phyloP scores from a whole-genome alignment of 2,113 vertebrate species.

The Globicephala melas region DNA sequence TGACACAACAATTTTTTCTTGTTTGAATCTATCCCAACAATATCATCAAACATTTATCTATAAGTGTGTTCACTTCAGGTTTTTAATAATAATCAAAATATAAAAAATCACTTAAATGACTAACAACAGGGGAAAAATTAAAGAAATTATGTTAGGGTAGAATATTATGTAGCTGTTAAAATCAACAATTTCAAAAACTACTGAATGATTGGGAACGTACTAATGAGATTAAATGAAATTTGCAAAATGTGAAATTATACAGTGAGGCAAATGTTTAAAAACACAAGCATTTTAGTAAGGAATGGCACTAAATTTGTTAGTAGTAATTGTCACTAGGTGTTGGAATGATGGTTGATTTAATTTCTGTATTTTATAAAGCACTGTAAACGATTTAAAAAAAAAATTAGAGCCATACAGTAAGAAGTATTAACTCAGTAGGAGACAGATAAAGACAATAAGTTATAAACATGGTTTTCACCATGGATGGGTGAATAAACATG shows the following conservation, averaged over 20 bases:
- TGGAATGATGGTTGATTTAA: neutral
- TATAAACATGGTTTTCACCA: neutral
- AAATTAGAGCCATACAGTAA: neutral
- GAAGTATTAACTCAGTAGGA: neutral
- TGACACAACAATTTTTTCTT: neutral
- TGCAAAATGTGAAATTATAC: neutral
- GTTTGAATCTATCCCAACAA: neutral
- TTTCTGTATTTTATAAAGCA: neutral
- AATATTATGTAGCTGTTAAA: neutral
- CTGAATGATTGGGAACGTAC: neutral
- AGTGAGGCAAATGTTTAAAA: neutral
- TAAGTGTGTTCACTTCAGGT: neutral
- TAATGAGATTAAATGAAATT: neutral
- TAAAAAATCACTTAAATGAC: neutral
- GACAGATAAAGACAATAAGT: neutral
- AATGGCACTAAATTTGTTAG: neutral
- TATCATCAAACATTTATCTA: neutral
- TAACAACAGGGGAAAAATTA: neutral
- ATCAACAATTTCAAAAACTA: neutral
- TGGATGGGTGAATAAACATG: neutral
- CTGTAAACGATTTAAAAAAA: neutral
- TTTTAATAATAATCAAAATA: slow-evolving; percentile 19
- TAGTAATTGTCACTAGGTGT: neutral
- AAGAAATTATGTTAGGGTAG: neutral
- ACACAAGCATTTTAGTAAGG: neutral